phyloP scores from a whole-genome alignment of 2,113 vertebrate species.

The Benitochromis conjunctus region DNA sequence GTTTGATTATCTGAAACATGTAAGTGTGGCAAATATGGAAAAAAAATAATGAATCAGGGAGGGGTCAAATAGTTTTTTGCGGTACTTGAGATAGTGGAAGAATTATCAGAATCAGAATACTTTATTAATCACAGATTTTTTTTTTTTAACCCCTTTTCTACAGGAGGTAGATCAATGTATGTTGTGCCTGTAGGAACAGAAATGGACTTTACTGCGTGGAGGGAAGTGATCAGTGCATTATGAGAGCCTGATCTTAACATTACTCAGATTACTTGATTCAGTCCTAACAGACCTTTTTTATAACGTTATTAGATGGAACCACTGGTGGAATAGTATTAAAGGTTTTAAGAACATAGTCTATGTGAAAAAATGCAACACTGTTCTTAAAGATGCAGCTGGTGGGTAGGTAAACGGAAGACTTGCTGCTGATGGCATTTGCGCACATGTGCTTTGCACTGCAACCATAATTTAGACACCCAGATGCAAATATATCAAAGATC shows the following conservation, averaged over 20 bases:
- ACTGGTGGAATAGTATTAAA: neutral
- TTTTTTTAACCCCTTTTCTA: neutral
- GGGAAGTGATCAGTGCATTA: neutral
- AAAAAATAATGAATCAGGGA: neutral
- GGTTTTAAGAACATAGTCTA: neutral
- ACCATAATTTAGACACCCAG: fast-evolving
- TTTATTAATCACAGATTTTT: neutral
- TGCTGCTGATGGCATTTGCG: neutral
- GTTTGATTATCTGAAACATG: neutral
- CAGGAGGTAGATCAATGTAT: neutral
- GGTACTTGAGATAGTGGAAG: neutral
- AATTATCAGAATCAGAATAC: neutral
- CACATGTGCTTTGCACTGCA: neutral
- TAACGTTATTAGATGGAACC: fast-evolving
- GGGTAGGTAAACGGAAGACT: neutral
- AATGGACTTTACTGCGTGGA: neutral
- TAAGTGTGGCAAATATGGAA: neutral
- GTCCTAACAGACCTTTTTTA: neutral
- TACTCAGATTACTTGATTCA: neutral
- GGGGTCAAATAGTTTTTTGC: neutral
- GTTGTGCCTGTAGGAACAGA: neutral
- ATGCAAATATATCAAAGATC: neutral
- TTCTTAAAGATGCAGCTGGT: neutral
- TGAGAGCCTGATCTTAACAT: neutral
- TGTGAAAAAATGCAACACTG: neutral